phyloP scores from a whole-genome alignment of 2,888 invertebrate species.

The Oxyteleia sp. region DNA sequence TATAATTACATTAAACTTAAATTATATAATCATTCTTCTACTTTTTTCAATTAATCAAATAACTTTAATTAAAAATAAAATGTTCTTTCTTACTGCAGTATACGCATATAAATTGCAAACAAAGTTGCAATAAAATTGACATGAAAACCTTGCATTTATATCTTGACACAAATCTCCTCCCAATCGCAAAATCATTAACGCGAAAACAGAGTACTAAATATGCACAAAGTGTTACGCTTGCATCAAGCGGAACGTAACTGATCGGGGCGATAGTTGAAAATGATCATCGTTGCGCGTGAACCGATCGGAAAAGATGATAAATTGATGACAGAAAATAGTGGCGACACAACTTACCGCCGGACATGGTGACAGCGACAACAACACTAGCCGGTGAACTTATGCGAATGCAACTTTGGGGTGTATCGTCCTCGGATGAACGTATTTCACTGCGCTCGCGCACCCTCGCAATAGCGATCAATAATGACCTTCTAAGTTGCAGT shows the following conservation, averaged over 20 bases:
- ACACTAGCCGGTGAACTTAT: slow-evolving; percentile 76
- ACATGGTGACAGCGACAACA: slow-evolving; percentile 80
- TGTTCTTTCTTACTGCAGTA: no score
- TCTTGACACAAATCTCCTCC: slow-evolving; percentile 22
- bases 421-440: slow-evolving; percentile 60
- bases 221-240: not conserved
- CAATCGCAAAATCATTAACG: slow-evolving; percentile 29
- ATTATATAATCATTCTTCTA: no score
- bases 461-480: slow-evolving; percentile 73
- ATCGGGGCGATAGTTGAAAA: not conserved
- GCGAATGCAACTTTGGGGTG: slow-evolving; percentile 68
- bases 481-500: slow-evolving; percentile 73
- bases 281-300: no score
- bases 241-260: not conserved
- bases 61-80: no score
- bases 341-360: slow-evolving; percentile 81
- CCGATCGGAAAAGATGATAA: not conserved
- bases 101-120: not conserved
- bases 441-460: slow-evolving; percentile 79
- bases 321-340: slow-evolving; percentile 5
- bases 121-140: not conserved
- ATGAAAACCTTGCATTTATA: not conserved
- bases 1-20: no score
- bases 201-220: not conserved
- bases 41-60: no score